Conservation (phyloP, 2,113 vertebrate genomes). For the Pseudorectes ferrugineus region DNA sequence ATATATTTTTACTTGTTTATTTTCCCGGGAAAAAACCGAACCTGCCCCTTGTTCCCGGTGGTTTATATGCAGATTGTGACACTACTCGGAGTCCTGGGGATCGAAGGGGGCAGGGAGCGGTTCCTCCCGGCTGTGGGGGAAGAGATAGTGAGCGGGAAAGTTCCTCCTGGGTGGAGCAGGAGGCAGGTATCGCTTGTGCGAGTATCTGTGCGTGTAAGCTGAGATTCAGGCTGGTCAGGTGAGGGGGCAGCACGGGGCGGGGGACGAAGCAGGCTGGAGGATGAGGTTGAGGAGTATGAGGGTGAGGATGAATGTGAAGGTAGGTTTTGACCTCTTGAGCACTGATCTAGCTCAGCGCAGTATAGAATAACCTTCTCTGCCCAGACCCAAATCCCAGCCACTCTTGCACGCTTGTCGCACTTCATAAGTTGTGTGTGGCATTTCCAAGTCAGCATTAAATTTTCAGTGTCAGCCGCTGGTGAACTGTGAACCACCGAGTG, state of each 20-base stretch:
- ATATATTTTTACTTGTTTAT: too few relatives aligned
- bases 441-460: neutral
- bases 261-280: neutral
- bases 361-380: neutral
- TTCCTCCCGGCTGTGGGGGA: neutral
- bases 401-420: neutral
- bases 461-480: neutral
- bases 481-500: neutral
- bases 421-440: neutral
- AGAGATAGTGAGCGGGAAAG: neutral
- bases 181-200: accelerated
- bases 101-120: accelerated
- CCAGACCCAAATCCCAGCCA: neutral
- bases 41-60: neutral
- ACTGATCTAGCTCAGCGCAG: neutral
- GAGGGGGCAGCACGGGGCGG: neutral
- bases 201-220: neutral
- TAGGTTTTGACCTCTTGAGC: neutral
- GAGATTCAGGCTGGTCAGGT: neutral
- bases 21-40: too few relatives aligned
- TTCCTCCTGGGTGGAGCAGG: too few relatives aligned
- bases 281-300: neutral
- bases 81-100: neutral
- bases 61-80: neutral
- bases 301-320: neutral